Percentiles rank a stretch among this genome's conserved stretches.
Evolutionary conservation across 1,140 invertebrate species (phyloP).

Genomic region (Diploscapter pachys): DNA sequence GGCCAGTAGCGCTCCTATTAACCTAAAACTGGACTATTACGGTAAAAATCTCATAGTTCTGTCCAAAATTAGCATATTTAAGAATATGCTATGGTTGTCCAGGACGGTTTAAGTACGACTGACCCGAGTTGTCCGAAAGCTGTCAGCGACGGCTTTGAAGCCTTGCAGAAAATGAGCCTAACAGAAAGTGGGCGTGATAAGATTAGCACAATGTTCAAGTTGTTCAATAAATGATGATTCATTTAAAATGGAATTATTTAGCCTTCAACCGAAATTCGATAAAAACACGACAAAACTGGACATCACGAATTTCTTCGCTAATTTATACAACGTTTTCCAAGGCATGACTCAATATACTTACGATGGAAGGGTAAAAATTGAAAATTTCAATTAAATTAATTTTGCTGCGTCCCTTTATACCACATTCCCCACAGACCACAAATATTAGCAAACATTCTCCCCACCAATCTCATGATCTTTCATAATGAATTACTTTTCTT

Average conservation of each 20-base stretch:
- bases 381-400: background rate
- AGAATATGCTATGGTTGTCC: slow-evolving; percentile 39
- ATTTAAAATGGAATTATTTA: slow-evolving; percentile 11
- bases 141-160: slow-evolving; percentile 18
- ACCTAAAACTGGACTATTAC: slow-evolving; percentile 76
- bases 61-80: slow-evolving; percentile 18
- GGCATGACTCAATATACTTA: slow-evolving; percentile 43
- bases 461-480: no score
- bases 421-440: no score
- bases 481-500: no score
- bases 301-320: slow-evolving; percentile 38
- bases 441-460: no score
- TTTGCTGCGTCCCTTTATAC: no score
- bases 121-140: slow-evolving; percentile 24
- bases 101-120: slow-evolving; percentile 32
- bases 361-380: slow-evolving; percentile 31
- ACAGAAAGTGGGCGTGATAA: slow-evolving; percentile 34
- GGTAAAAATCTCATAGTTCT: slow-evolving; percentile 23
- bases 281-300: slow-evolving; percentile 31
- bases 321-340: slow-evolving; percentile 34
- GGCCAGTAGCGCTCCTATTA: slow-evolving; percentile 80
- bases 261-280: slow-evolving; percentile 31
- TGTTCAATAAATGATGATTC: slow-evolving; percentile 3
- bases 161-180: slow-evolving; percentile 33
- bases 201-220: slow-evolving; percentile 24